Percentiles rank a stretch among this genome's conserved stretches.
Evolutionary conservation across 2,113 vertebrate genomes (phyloP).

Genomic region (Seriola aureovittata): DNA sequence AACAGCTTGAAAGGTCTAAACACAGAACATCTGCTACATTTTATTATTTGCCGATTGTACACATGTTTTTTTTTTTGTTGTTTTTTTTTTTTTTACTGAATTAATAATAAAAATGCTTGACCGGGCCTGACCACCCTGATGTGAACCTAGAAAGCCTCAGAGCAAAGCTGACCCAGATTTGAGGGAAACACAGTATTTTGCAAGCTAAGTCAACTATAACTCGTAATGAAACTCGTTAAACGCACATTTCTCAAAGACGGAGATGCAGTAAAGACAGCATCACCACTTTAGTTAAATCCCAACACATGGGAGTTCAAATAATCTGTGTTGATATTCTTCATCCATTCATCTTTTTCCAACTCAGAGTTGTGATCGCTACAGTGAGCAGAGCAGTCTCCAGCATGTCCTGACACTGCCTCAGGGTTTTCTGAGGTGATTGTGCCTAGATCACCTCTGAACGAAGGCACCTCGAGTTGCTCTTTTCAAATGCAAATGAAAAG

Average conservation of each 20-base stretch:
- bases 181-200: not conserved
- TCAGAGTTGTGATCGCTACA: not conserved
- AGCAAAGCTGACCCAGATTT: not conserved
- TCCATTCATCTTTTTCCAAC: not conserved
- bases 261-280: not conserved
- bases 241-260: not conserved
- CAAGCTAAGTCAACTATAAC: not conserved
- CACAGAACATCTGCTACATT: constrained; percentile 27
- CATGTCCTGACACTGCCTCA: not conserved
- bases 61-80: not conserved
- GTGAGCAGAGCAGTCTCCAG: not conserved
- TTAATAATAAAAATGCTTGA: not conserved
- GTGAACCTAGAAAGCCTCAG: not conserved
- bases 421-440: not conserved
- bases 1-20: constrained; percentile 30
- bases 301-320: not conserved
- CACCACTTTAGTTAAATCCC: not conserved
- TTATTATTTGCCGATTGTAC: not conserved
- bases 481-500: not conserved
- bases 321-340: not conserved
- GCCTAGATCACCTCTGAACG: not conserved
- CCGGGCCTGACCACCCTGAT: not conserved
- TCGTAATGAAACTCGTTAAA: not conserved
- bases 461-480: not conserved
- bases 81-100: not conserved